Conservation (phyloP, 2,113 vertebrate species). For the Perca flavescens region DNA sequence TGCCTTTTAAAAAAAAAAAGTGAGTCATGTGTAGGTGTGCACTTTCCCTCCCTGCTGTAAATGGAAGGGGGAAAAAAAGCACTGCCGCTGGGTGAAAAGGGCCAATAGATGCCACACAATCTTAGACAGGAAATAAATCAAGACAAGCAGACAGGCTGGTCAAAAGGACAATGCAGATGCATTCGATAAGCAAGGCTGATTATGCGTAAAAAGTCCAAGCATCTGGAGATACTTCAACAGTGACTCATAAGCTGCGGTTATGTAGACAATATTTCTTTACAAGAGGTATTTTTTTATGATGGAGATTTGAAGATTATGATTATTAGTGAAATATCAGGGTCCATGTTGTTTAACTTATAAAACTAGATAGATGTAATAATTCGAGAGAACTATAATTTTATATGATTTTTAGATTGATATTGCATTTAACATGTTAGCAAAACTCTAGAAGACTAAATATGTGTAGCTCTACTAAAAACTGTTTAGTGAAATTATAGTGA, state of each 20-base stretch:
- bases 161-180: background rate
- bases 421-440: too few relatives aligned
- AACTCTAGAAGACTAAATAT: too few relatives aligned
- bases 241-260: background rate
- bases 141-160: background rate
- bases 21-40: background rate
- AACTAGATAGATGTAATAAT: too few relatives aligned
- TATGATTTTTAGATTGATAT: too few relatives aligned
- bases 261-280: too few relatives aligned
- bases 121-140: constrained; percentile 3
- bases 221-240: background rate
- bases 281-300: too few relatives aligned
- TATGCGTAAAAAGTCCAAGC: background rate
- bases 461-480: background rate
- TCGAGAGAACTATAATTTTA: too few relatives aligned
- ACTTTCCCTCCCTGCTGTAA: background rate
- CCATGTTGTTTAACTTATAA: too few relatives aligned
- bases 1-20: background rate
- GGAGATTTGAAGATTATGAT: too few relatives aligned
- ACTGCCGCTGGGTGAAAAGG: background rate
- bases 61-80: background rate
- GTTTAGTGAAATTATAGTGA: background rate
- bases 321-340: too few relatives aligned
- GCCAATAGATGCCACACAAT: background rate
- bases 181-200: background rate